Base-by-base conservation (phyloP, 2,113 vertebrate species). In the Toxotes jaculatrix region DNA sequence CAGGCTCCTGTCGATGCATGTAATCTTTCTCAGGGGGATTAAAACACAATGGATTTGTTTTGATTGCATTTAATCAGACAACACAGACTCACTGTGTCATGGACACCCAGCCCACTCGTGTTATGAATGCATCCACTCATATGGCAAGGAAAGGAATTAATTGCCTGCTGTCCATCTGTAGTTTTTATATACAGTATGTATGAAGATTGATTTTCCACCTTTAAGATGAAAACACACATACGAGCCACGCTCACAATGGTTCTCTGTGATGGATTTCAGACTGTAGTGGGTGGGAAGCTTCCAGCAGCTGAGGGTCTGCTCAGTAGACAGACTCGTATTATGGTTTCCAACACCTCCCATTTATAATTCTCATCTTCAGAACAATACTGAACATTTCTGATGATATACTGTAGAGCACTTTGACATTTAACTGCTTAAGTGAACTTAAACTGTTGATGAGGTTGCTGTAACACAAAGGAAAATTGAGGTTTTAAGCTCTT, bases 21-120 rank as follows among this genome's bases (percentile, higher is more conserved):
- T 74, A 9, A 56, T 57, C 60, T 56, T 53, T 34, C 63, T 56
- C 21, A 27, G 57, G 76, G 69, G 80, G 77, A 79, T 75, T 84
- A 77, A 62, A 80, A 84, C 70, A 76, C 72, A 86, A 80, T 80
- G 43, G 65, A 55, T 51, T 53, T 82, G 83, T 82, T 90, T 82
- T 87, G 81, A 90, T 86, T 90, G 68, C 57, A 17, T 93, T 82
- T 85, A 86, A 89, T 90, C 78, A 87, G 69, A 87, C 81, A 82
- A 84, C 88, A 87, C 42, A 74, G 85, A 47, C 77, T 78, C 45
- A 0, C 32, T 60, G 72, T 83, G 82, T 87, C 67, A 59, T 11
- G 36, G 56, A 67, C 80, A 65, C 64, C 16, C 74, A 55, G 84
- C 91, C 90, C 90, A 90, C 91, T 91, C 87, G 61, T 67, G 57